phyloP scores from a whole-genome alignment of 2,797 vertebrate species.

The Anniella stebbinsi region DNA sequence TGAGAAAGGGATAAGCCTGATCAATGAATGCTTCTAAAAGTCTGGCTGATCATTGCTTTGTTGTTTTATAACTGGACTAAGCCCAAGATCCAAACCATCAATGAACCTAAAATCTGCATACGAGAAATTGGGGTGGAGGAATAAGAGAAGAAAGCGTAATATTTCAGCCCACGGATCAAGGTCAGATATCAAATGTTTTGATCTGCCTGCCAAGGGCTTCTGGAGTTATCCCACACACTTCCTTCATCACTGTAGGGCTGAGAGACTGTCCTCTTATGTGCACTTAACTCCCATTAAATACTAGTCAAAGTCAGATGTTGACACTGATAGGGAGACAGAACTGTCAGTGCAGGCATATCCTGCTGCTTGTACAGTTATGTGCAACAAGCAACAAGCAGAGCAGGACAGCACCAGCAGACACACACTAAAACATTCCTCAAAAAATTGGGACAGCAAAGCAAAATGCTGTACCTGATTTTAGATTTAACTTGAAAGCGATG shows the following conservation, averaged over 20 bases:
- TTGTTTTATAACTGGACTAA: background rate
- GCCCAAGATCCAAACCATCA: background rate
- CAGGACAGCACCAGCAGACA: constrained; percentile 31
- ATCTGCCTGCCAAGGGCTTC: constrained; percentile 2
- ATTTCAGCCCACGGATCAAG: background rate
- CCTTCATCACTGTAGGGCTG: background rate
- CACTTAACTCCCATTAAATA: constrained; percentile 26
- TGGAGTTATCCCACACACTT: background rate
- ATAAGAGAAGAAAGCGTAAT: background rate
- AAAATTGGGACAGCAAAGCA: background rate
- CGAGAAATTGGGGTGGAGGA: background rate
- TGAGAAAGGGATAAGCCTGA: background rate
- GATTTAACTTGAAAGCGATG: background rate
- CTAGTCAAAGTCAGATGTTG: constrained; percentile 20
- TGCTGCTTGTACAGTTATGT: background rate
- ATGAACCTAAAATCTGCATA: background rate
- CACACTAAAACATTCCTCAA: constrained; percentile 15
- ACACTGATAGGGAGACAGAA: background rate
- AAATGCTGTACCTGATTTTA: background rate
- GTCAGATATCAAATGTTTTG: background rate
- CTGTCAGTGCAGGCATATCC: background rate
- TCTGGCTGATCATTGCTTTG: constrained; percentile 4
- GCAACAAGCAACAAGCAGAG: background rate
- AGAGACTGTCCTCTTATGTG: background rate
- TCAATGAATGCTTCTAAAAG: constrained; percentile 5